phyloP scores from a whole-genome alignment of 2,113 vertebrate species.

The Esox niger region DNA sequence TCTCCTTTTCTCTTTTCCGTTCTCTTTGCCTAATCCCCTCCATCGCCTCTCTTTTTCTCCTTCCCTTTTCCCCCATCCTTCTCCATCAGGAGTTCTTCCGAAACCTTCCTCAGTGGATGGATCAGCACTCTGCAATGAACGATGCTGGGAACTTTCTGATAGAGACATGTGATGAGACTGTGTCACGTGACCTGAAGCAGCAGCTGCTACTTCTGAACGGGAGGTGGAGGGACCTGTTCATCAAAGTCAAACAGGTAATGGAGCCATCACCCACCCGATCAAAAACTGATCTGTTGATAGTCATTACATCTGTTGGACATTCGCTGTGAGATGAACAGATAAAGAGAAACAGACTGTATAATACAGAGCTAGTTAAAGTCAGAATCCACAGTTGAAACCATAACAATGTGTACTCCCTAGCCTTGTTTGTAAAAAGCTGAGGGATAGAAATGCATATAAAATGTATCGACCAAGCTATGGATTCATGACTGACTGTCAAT shows the following conservation, averaged over 20 bases:
- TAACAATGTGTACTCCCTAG: too few relatives aligned
- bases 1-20: neutral
- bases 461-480: too few relatives aligned
- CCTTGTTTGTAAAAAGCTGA: too few relatives aligned
- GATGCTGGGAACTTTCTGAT: conserved; percentile 97
- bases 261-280: neutral
- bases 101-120: conserved; percentile 81
- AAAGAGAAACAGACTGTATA: neutral
- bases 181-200: conserved; percentile 94
- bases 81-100: conserved; percentile 75
- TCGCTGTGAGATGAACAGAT: neutral
- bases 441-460: too few relatives aligned
- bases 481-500: too few relatives aligned
- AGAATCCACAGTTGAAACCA: too few relatives aligned
- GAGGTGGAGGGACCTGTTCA: conserved; percentile 70
- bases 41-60: neutral
- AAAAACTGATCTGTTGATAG: neutral
- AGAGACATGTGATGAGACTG: conserved; percentile 90
- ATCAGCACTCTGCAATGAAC: conserved; percentile 95
- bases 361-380: neutral
- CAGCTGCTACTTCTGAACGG: conserved; percentile 85
- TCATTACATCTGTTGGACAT: too few relatives aligned
- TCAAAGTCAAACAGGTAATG: conserved; percentile 90
- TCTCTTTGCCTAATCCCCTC: neutral
- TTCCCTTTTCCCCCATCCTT: conserved; percentile 58